phyloP scores from a whole-genome alignment of 2,888 invertebrate genomes.

The Drosophila trichaetosa region DNA sequence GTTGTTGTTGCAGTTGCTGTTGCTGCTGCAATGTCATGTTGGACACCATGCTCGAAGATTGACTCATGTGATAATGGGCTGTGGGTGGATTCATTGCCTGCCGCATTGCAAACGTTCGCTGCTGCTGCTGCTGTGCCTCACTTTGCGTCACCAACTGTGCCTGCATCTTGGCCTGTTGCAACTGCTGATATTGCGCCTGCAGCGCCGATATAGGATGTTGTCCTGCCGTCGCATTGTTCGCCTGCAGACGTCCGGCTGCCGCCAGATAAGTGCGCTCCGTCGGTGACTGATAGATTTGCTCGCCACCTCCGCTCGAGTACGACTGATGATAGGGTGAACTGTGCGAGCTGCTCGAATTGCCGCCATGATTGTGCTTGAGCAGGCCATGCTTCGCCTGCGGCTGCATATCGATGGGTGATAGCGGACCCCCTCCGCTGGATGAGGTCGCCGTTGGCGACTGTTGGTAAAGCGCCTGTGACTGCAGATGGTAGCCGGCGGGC shows the following conservation, averaged over 20 bases:
- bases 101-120: conserved; percentile 88
- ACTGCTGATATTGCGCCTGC: conserved; percentile 87
- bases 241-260: conserved; percentile 78
- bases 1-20: conserved; percentile 30
- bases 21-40: conserved; percentile 76
- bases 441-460: conserved; percentile 82
- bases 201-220: conserved; percentile 83
- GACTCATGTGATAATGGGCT: conserved; percentile 84
- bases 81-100: conserved; percentile 88
- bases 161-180: conserved; percentile 88
- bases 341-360: conserved; percentile 79
- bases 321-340: conserved; percentile 86
- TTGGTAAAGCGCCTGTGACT: conserved; percentile 72
- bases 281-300: conserved; percentile 84
- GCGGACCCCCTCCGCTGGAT: conserved; percentile 81
- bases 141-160: conserved; percentile 88
- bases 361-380: conserved; percentile 75
- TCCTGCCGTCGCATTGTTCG: conserved; percentile 67
- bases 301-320: conserved; percentile 82
- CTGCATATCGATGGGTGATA: conserved; percentile 83
- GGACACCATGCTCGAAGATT: conserved; percentile 83
- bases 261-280: conserved; percentile 87
- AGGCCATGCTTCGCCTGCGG: conserved; percentile 80
- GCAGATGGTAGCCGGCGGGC: conserved; percentile 77
- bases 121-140: conserved; percentile 88